Percentiles rank a stretch among this genome's conserved stretches.
These are phyloP conservation scores for Burhinus oedicnemus DNA, from an alignment of 2,113 vertebrate genomes.

Conservation along the genomic window DNA sequence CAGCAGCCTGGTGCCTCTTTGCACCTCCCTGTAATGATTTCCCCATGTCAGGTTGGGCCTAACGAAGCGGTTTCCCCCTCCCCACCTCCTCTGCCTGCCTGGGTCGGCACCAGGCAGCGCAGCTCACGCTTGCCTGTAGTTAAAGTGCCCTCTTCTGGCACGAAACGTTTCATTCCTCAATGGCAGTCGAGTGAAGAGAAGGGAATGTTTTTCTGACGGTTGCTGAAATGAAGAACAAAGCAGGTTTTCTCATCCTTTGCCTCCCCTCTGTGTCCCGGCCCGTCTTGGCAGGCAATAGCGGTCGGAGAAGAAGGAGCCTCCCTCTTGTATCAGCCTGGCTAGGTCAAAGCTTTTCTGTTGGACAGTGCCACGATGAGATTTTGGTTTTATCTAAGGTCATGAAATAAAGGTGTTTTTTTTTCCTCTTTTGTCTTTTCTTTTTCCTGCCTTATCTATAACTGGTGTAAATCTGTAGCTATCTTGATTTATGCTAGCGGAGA, in stretches of 20 bases:
- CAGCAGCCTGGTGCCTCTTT: neutral
- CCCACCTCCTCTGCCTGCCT: neutral
- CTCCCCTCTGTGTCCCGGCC: neutral
- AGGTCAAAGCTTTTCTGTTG: neutral
- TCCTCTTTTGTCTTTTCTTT: neutral
- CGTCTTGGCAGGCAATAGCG: neutral
- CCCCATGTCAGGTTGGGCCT: neutral
- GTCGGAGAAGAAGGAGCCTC: neutral
- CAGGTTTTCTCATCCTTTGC: neutral
- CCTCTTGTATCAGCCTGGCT: neutral
- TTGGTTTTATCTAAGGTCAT: neutral
- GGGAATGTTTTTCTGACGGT: neutral
- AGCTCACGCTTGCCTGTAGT: constrained; percentile 65
- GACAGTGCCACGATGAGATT: neutral
- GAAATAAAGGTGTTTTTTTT: neutral
- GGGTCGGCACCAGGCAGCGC: neutral
- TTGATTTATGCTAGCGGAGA: neutral
- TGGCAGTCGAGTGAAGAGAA: neutral
- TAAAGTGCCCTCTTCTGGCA: constrained; percentile 82
- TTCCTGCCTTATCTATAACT: neutral
- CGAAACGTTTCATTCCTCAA: neutral
- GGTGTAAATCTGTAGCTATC: neutral
- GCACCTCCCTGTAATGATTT: neutral
- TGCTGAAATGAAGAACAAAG: constrained; percentile 21
- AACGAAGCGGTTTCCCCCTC: neutral